These are phyloP conservation scores for Tenebrio molitor DNA, from an alignment of 1,140 invertebrate genomes.

Conservation along the genomic window DNA sequence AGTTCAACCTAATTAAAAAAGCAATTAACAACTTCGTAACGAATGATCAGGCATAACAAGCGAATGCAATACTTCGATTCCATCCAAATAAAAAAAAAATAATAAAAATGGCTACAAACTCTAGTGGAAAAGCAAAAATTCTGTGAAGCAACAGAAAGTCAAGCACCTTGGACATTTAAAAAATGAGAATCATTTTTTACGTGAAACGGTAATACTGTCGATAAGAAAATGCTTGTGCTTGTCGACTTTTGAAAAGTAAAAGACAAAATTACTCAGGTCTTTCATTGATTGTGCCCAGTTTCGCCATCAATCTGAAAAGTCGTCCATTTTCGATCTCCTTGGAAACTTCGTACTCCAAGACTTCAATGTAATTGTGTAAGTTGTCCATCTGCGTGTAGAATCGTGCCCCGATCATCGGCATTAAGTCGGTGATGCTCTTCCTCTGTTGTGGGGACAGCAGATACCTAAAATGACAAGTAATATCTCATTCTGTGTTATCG, in stretches of 20 bases:
- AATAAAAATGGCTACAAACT: too few relatives aligned
- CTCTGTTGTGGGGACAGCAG: slow-evolving; percentile 79
- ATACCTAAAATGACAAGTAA: slow-evolving; percentile 72
- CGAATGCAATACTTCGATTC: too few relatives aligned
- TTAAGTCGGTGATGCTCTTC: slow-evolving; percentile 93
- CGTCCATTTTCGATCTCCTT: slow-evolving; percentile 97
- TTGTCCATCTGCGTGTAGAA: slow-evolving; percentile 97
- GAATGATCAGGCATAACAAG: too few relatives aligned
- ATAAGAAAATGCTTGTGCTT: background rate
- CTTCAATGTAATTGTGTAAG: slow-evolving; percentile 87
- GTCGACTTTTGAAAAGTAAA: background rate
- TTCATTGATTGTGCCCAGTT: slow-evolving; percentile 93
- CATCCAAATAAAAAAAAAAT: too few relatives aligned
- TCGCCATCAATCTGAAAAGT: slow-evolving; percentile 90
- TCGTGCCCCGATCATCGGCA: slow-evolving; percentile 98
- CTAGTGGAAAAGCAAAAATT: too few relatives aligned
- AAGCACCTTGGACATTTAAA: too few relatives aligned
- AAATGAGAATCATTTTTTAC: too few relatives aligned
- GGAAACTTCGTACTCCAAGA: slow-evolving; percentile 90
- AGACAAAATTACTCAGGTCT: slow-evolving; percentile 82
- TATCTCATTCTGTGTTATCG: slow-evolving; percentile 2
- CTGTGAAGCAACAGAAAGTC: too few relatives aligned
- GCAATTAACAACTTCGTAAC: too few relatives aligned
- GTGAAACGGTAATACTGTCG: too few relatives aligned
- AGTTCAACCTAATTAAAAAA: slow-evolving; percentile 79